These are phyloP conservation scores for Ifrita kowaldi DNA, from an alignment of 2,113 vertebrate species.

Conservation along the genomic window DNA sequence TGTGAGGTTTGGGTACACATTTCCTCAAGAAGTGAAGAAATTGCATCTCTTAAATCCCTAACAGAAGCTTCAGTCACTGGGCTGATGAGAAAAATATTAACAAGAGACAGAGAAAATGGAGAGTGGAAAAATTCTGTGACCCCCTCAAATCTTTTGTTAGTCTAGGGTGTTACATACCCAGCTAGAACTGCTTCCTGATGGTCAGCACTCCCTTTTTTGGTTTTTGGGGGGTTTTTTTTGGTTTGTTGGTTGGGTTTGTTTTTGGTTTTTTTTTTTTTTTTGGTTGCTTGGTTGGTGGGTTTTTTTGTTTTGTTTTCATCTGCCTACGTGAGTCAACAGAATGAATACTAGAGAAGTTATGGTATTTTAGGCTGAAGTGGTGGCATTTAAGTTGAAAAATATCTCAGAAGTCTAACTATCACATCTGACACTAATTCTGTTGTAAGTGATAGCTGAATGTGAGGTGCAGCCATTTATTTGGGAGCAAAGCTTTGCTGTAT, in stretches of 20 bases:
- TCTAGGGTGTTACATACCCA: neutral
- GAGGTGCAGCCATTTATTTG: neutral
- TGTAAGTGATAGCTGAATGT: neutral
- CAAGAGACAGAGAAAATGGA: neutral
- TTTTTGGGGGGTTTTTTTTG: neutral
- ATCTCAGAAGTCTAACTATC: neutral
- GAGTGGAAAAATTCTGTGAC: neutral
- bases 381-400: neutral
- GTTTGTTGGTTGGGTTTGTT: neutral
- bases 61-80: neutral
- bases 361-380: neutral
- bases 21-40: neutral
- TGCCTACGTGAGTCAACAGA: neutral
- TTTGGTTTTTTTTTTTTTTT: neutral
- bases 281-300: neutral
- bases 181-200: neutral
- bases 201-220: neutral
- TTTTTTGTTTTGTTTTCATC: neutral
- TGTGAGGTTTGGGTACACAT: neutral
- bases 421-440: neutral
- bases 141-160: neutral
- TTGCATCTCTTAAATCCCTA: neutral
- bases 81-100: neutral
- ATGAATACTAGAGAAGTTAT: neutral
- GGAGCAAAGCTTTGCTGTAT: neutral